A percentile compares a stretch with the other conserved stretches of the same genome.
Evolutionary conservation across 2,113 vertebrate species (phyloP).

Genomic region (Plecturocebus donacophilus): DNA sequence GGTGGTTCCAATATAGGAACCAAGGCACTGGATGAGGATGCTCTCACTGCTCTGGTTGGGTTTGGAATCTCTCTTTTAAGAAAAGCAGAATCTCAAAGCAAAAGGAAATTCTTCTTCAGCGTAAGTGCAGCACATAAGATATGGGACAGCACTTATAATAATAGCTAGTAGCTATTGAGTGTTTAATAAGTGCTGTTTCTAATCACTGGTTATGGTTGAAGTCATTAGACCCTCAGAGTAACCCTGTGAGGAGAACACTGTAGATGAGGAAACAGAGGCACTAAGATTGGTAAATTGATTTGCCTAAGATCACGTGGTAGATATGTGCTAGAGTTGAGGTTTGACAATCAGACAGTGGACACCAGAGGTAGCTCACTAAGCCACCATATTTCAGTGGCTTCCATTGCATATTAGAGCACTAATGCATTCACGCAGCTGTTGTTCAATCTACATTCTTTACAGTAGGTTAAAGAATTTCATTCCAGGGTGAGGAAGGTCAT

Average conservation of each 20-base stretch:
- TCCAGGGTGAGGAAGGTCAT: background rate
- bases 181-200: background rate
- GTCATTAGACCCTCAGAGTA: background rate
- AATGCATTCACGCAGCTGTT: background rate
- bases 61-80: background rate
- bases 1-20: background rate
- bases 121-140: background rate
- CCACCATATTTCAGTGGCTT: rapidly evolving
- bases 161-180: background rate
- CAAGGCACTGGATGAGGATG: background rate
- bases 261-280: background rate
- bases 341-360: background rate
- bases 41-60: background rate
- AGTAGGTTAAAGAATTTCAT: background rate
- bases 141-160: background rate
- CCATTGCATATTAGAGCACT: background rate
- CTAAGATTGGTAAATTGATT: background rate
- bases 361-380: background rate
- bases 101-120: background rate
- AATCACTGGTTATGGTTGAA: background rate
- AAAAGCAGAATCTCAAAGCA: background rate
- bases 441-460: background rate
- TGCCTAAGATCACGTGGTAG: background rate
- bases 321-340: background rate
- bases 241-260: background rate